Base-by-base conservation (phyloP, 2,888 invertebrate species). In the Stictocephala bisonia region DNA sequence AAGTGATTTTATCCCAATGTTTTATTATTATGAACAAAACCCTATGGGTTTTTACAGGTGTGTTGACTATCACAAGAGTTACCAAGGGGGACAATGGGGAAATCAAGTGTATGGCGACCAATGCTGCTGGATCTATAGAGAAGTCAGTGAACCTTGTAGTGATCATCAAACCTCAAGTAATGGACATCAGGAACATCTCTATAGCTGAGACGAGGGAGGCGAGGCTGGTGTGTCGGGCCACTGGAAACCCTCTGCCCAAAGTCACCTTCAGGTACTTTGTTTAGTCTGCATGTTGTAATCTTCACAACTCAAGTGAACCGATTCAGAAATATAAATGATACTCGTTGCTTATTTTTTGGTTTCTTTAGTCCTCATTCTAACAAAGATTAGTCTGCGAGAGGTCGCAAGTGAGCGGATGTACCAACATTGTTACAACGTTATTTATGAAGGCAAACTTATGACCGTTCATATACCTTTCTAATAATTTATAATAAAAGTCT, bases 81-180 rank as follows among this genome's bases (percentile, higher is more conserved):
- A 76, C 77, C 18, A 76, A 76, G 75, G 91, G 91, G 56, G 95
- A 96, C 81, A 90, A 90, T 75, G 94, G 93, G 0, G 88, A 89
- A 76, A 95, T 94, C 83, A 90, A 90, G 69, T 96, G 96, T 82
- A 88, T 88, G 27, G 96, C 95, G 0, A 87, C 87, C 75, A 96
- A 96, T 82, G 88, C 87, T 27, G 95, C 95, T 6, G 95, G 93
- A 1, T 86, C 87, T 48, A 90, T 88, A 1, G 90, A 91, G 80
- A 87, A 88, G 2, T 88, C 87, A 76, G 89, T 91, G 20, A 89
- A 89, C 81, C 87, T 95, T 20, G 89, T 89, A 78, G 88, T 91
- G 1, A 83, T 94, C 56, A 91, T 94, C 0, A 92, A 90, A 79
- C 96, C 96, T 0, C 90, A 89, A 81, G 91, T 96, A 81, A 91